These are phyloP conservation scores for Protobothrops mucrosquamatus DNA, from an alignment of 2,113 vertebrate species.

Conservation along the genomic window DNA sequence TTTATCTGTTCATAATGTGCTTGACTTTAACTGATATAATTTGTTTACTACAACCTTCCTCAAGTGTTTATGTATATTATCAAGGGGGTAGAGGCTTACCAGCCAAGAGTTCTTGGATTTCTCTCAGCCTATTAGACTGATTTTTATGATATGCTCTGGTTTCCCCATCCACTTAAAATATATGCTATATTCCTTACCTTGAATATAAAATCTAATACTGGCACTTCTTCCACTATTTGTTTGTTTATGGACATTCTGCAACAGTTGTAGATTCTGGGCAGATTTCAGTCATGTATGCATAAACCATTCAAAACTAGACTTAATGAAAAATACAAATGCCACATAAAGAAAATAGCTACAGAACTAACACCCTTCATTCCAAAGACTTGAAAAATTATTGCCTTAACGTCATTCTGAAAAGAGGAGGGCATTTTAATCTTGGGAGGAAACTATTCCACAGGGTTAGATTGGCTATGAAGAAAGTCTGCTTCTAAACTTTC, in stretches of 20 bases:
- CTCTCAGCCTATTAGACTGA: neutral
- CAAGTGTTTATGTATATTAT: neutral
- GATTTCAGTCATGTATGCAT: neutral
- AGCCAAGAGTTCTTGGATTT: neutral
- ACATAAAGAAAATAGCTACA: neutral
- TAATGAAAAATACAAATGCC: neutral
- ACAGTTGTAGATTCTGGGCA: neutral
- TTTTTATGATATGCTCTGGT: neutral
- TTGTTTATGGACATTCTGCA: neutral
- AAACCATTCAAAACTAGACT: neutral
- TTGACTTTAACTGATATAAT: neutral
- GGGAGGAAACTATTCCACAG: neutral
- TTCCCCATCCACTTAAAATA: neutral
- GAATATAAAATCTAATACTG: neutral
- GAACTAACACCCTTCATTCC: neutral
- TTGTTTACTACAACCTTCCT: neutral
- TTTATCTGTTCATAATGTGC: conserved; percentile 2
- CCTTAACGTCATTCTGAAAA: neutral
- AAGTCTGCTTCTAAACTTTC: neutral
- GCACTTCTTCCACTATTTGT: neutral
- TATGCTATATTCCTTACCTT: neutral
- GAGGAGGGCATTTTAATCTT: neutral
- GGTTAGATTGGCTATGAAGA: neutral
- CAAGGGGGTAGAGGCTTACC: neutral
- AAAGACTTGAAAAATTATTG: neutral